These are phyloP conservation scores for Eurytoma adleriae DNA, from an alignment of 2,888 invertebrate genomes.

Conservation along the genomic window DNA sequence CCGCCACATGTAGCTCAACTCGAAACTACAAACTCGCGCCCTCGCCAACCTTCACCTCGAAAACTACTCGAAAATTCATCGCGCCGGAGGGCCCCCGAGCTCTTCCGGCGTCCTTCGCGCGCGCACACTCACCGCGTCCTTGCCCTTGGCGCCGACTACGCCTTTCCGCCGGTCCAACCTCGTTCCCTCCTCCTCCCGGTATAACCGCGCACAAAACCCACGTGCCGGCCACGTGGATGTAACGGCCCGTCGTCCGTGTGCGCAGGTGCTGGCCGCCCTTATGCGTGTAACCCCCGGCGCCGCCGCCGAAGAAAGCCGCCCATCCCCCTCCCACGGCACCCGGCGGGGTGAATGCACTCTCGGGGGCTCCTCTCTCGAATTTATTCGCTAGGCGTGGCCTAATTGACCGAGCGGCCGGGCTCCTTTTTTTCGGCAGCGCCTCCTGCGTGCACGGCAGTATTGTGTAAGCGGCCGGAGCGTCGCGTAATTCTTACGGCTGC, in stretches of 20 bases:
- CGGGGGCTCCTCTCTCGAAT: conserved; percentile 20
- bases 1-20: no score
- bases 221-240: conserved; percentile 69
- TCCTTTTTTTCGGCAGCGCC: conserved; percentile 9
- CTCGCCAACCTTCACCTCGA: no score
- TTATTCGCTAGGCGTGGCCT: conserved; percentile 66
- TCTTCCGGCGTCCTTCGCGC: conserved; percentile 23
- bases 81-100: not conserved
- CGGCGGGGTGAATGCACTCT: conserved; percentile 11
- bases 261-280: conserved; percentile 63
- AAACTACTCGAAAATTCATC: no score
- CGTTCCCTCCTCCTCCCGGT: conserved; percentile 1
- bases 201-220: conserved; percentile 55
- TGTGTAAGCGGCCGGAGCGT: no score
- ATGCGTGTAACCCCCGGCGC: not conserved
- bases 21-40: no score
- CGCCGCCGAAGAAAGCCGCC: not conserved
- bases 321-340: conserved; percentile 17
- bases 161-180: conserved; percentile 62
- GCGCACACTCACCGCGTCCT: conserved; percentile 62
- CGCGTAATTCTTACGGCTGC: no score
- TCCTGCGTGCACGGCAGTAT: no score
- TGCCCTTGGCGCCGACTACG: conserved; percentile 73
- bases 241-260: conserved; percentile 14
- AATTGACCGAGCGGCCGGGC: conserved; percentile 59